Evolutionary conservation across 23 tunicate genomes (phyloP).

Genomic region (Corella eumyota): DNA sequence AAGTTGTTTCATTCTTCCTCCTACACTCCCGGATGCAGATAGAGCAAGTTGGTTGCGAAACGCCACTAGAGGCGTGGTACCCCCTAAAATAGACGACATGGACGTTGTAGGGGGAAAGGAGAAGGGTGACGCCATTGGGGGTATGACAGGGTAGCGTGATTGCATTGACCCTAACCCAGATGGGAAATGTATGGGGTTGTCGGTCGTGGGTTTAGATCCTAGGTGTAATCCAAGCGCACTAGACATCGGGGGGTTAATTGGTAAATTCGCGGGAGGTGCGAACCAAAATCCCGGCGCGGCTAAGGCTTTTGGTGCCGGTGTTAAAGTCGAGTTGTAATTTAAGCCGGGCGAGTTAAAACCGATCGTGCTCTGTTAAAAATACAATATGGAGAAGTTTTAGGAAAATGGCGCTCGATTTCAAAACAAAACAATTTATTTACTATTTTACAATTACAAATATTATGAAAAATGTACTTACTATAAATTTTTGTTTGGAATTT

Average conservation of each 20-base stretch:
- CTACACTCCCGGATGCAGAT: not conserved
- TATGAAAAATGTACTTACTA: too few species aligned
- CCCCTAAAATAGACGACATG: conserved; percentile 4
- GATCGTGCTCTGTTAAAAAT: too few species aligned
- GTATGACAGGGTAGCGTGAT: conserved; percentile 20
- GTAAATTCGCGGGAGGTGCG: conserved; percentile 8
- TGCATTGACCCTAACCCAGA: not conserved
- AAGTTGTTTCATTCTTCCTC: conserved; percentile 10
- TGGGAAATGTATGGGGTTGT: too few species aligned
- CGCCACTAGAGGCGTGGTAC: conserved; percentile 9
- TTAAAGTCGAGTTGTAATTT: conserved; percentile 7
- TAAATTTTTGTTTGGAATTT: too few species aligned
- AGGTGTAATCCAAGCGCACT: not conserved
- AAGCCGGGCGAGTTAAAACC: too few species aligned
- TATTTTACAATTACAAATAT: too few species aligned
- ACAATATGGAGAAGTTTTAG: too few species aligned
- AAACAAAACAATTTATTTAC: too few species aligned
- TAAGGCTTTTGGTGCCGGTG: conserved; percentile 4
- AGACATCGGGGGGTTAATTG: conserved; percentile 27
- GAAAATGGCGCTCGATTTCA: too few species aligned
- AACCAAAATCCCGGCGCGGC: conserved; percentile 40
- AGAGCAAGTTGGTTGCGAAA: conserved; percentile 7
- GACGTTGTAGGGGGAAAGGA: not conserved
- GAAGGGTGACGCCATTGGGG: conserved; percentile 20
- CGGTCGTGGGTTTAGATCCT: too few species aligned